Base-by-base conservation (phyloP, 2,888 invertebrate genomes). In the Melanostoma mellinum region DNA sequence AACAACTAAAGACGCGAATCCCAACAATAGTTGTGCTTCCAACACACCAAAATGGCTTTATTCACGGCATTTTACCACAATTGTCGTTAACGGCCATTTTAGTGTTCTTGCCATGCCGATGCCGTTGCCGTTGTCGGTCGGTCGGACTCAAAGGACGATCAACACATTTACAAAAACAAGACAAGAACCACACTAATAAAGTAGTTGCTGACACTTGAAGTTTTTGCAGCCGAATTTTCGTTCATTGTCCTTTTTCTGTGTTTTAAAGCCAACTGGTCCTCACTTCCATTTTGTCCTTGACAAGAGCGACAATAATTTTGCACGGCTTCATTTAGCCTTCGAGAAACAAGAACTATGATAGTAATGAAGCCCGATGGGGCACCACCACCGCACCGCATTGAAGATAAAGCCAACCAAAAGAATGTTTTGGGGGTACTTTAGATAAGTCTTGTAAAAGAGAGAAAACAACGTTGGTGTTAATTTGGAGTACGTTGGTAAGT, bases 31-130 rank as follows among this genome's bases (percentile, higher is more conserved):
- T 20, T 20, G 20, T 20, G 50, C 10, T 56, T 32, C 32, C 50
- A 52, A 33, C 9, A 53, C 6, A 8, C 32, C 10, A 4, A 55
- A 52, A 42, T 63, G 55, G 63, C 68, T 63, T 30, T 50, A 68
- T 68, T 53, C 33, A 40, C 55, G 79, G 55, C 68, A 73, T 55
- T 63, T 78, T 68, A 55, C 67, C 68, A 79, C 63, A 79, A 79
- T 40, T 68, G 67, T 61, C 73, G 5, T 65, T 74, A 56, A 67
- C 44, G 52, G 4, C 48, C 56, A 5, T 10, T 46, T 42, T 42
- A 61, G 46, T 36, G 61, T 48, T n/a, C n/a, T 6, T 30, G 20
- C 20, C 20, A 20, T 20, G 20, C 20, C 20, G 20, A 20, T 20
- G 20, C 20, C 20, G 20, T 20, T 20, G 20, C 20, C 20, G 20